phyloP scores from a whole-genome alignment of 2,888 invertebrate genomes.

The Neoaliturus tenellus region DNA sequence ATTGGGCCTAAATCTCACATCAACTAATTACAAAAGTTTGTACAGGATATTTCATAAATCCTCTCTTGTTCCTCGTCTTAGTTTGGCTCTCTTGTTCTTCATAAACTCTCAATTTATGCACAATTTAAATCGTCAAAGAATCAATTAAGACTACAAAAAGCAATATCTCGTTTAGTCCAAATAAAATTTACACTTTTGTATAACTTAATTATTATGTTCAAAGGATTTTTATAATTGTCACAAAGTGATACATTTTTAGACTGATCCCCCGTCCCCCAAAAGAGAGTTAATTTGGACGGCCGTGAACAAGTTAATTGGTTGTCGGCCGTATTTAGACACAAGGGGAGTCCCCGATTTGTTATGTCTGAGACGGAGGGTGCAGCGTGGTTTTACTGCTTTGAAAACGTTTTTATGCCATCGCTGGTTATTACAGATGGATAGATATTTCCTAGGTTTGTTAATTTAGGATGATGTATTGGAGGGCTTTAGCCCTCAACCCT shows the following conservation, averaged over 20 bases:
- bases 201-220: too few species aligned
- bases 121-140: too few species aligned
- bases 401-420: constrained; percentile 6
- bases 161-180: too few species aligned
- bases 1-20: too few species aligned
- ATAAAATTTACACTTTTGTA: too few species aligned
- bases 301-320: constrained; percentile 47
- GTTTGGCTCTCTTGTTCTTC: too few species aligned
- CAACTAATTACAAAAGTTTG: too few species aligned
- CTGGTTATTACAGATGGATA: constrained; percentile 5
- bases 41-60: too few species aligned
- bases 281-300: constrained; percentile 44
- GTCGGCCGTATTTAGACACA: constrained; percentile 35
- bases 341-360: constrained; percentile 40
- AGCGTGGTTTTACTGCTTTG: constrained; percentile 8
- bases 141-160: too few species aligned
- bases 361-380: constrained; percentile 30
- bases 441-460: background rate
- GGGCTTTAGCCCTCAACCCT: background rate
- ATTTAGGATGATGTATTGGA: constrained; percentile 10
- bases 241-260: background rate
- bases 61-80: too few species aligned
- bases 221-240: background rate
- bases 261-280: constrained; percentile 17
- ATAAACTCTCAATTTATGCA: too few species aligned